Evolutionary conservation across 2,113 vertebrate genomes (phyloP).

Genomic region (Microtus ochrogaster): DNA sequence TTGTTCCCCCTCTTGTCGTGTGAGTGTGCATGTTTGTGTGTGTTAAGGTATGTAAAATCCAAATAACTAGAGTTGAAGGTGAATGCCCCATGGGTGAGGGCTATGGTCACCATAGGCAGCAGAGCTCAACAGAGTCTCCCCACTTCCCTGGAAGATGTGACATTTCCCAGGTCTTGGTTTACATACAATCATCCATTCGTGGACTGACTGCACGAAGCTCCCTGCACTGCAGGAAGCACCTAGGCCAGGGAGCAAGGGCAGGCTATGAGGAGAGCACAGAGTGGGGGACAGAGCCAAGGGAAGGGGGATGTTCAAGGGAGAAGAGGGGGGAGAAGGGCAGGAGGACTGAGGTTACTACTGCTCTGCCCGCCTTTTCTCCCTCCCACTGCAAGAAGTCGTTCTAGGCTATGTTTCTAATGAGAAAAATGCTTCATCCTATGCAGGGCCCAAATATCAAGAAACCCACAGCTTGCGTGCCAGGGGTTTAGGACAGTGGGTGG

Average conservation of each 20-base stretch:
- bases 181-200: conserved; percentile 56
- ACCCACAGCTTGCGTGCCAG: neutral
- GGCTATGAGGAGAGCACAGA: neutral
- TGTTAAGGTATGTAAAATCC: neutral
- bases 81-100: conserved; percentile 19
- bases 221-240: neutral
- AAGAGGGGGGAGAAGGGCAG: neutral
- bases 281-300: neutral
- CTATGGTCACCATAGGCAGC: conserved; percentile 6
- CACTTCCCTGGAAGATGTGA: neutral
- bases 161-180: conserved; percentile 59
- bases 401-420: neutral
- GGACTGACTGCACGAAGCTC: neutral
- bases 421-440: neutral
- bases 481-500: neutral
- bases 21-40: neutral
- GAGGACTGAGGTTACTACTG: neutral
- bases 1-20: neutral
- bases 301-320: neutral
- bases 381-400: neutral
- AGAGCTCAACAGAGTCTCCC: accelerated
- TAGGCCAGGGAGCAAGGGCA: neutral
- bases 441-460: neutral
- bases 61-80: neutral
- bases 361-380: neutral